Conservation (phyloP, 2,113 vertebrate species). For the Notothenia rossii region DNA sequence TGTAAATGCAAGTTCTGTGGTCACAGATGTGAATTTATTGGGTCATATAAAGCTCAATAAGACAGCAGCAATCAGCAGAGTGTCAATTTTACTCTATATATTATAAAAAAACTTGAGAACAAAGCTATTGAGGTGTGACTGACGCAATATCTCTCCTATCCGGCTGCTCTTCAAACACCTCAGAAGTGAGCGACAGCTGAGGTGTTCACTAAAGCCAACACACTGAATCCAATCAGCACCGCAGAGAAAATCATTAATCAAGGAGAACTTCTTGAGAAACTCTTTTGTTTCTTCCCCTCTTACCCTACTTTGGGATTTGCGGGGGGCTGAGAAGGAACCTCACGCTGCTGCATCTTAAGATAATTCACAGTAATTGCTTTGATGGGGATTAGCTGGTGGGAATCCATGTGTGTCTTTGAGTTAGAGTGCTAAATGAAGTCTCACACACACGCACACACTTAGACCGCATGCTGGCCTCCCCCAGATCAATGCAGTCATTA, state of each 20-base stretch:
- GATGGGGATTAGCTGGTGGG: constrained; percentile 79
- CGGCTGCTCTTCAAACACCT: constrained; percentile 12
- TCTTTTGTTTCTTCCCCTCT: constrained; percentile 45
- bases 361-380: constrained; percentile 83
- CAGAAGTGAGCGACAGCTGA: constrained; percentile 30
- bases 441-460: constrained; percentile 4
- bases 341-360: constrained; percentile 77
- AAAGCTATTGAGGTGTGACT: constrained; percentile 14
- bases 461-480: constrained; percentile 44
- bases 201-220: constrained; percentile 21
- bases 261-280: constrained; percentile 43
- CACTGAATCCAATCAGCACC: constrained; percentile 41
- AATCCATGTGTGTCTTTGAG: constrained; percentile 67
- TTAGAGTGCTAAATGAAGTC: constrained; percentile 70
- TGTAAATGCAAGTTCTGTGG: constrained; percentile 37
- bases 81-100: background rate
- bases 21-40: constrained; percentile 55
- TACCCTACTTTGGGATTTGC: constrained; percentile 54
- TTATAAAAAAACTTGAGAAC: background rate
- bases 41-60: constrained; percentile 28
- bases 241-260: constrained; percentile 45
- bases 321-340: constrained; percentile 54
- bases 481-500: constrained; percentile 80
- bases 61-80: constrained; percentile 9
- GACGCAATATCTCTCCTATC: background rate